Percentiles rank a stretch among this genome's conserved stretches.
Evolutionary conservation across 1,140 invertebrate genomes (phyloP).

Genomic region (Hycleus cichorii): DNA sequence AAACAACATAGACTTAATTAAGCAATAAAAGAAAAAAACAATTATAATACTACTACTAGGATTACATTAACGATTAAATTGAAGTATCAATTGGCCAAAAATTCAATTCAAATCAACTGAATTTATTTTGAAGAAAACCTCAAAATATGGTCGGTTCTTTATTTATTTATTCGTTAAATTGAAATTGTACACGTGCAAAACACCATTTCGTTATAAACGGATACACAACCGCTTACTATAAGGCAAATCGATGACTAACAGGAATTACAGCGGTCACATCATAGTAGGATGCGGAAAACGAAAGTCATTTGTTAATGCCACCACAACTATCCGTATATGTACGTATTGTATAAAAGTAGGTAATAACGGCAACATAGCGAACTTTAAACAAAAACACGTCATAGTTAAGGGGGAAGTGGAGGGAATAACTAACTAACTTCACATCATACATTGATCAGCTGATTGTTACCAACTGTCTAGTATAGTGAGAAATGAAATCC

Average conservation of each 20-base stretch:
- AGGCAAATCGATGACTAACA: conserved; percentile 24
- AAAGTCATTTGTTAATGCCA: conserved; percentile 6
- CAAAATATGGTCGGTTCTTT: too few relatives aligned
- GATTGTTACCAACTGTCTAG: conserved; percentile 19
- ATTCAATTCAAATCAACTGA: too few relatives aligned
- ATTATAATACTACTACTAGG: too few relatives aligned
- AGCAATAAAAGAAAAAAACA: too few relatives aligned
- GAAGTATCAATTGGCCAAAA: too few relatives aligned
- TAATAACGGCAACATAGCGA: conserved; percentile 2
- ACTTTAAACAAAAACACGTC: conserved; percentile 6
- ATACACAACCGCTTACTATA: conserved; percentile 11
- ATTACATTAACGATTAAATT: too few relatives aligned
- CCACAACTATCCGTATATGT: too few relatives aligned
- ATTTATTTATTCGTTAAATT: too few relatives aligned
- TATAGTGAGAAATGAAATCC: too few relatives aligned
- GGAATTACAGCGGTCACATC: conserved; percentile 7
- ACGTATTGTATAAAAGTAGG: neutral
- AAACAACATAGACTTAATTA: too few relatives aligned
- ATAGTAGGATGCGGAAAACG: conserved; percentile 10
- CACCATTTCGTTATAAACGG: conserved; percentile 7
- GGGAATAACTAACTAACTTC: neutral
- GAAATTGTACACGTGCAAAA: conserved; percentile 8
- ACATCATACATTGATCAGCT: conserved; percentile 9
- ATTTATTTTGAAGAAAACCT: too few relatives aligned
- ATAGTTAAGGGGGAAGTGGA: conserved; percentile 15